These are phyloP conservation scores for Dolichotis patagonum DNA, from an alignment of 2,113 vertebrate species.

Conservation along the genomic window DNA sequence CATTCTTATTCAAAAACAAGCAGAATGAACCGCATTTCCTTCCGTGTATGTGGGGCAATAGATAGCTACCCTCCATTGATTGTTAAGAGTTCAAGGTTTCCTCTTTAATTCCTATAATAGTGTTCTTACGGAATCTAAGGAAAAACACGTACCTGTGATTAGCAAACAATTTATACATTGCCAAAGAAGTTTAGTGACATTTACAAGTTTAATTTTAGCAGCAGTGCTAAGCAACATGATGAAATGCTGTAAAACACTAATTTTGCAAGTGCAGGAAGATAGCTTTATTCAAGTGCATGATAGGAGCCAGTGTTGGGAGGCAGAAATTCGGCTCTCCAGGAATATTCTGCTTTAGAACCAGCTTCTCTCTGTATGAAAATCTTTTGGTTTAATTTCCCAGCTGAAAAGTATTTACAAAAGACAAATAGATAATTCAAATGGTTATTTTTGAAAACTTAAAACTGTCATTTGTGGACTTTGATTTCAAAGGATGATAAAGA, in stretches of 20 bases:
- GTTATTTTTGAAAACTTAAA: background rate
- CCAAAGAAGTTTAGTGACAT: background rate
- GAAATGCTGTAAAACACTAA: background rate
- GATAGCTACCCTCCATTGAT: background rate
- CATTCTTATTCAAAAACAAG: background rate
- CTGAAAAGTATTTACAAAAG: background rate
- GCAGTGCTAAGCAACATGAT: background rate
- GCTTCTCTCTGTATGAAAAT: background rate
- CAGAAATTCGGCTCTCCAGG: background rate
- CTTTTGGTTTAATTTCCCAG: background rate
- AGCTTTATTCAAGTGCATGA: background rate
- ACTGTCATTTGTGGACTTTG: background rate
- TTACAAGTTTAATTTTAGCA: slow-evolving; percentile 44
- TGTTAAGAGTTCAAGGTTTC: background rate
- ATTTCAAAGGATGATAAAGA: background rate
- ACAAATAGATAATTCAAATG: background rate
- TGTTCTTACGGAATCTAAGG: background rate
- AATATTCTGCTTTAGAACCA: background rate
- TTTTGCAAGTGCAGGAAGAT: background rate
- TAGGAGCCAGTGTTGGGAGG: background rate
- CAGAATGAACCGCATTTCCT: background rate
- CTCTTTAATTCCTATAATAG: background rate
- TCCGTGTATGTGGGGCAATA: too few species aligned
- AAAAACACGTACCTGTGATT: slow-evolving; percentile 12
- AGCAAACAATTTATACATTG: background rate